Evolutionary conservation across 2,888 invertebrate species (phyloP), one percentile per base, ranked within the genome.

Genomic region (Ferdinandea cuprea): DNA sequence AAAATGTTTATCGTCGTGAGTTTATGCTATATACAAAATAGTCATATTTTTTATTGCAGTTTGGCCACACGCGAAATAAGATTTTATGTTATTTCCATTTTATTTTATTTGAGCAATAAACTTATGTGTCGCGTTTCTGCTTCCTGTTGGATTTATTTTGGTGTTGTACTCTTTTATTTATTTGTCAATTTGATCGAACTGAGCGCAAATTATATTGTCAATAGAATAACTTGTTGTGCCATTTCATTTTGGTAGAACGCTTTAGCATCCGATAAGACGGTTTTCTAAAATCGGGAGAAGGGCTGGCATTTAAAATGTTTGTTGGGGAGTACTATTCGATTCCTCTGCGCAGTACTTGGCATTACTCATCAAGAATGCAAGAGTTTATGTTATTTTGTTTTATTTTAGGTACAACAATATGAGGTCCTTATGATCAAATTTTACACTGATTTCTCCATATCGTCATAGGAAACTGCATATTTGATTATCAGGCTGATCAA

Each of bases 141-240:
- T n/a, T n/a, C n/a, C n/a, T n/a, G n/a, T 48, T 37, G 40, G 13
- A 48, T 44, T 56, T 32, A 56, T 68, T 37, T 15, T 17, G 8
- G 1, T 17, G 2, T 40, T 40, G 13, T 37, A 35, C n/a, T 37
- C n/a, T 37, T 1, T 40, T 21, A 17, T 50, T 50, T 37, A 50
- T 65, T 11, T 37, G 48, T 25, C 56, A 48, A 69, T 58, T 69
- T 50, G 40, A 52, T 52, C 19, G 35, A 74, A 69, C 63, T 63
- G 48, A 19, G 19, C 74, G 48, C 17, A 56, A 80, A 80, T 58
- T 68, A 54, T 61, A 66, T 35, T 66, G 59, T 61, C 48, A 56
- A 69, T 80, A 61, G 63, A 61, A 61, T 52, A 42, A 44, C 21
- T 21, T 46, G 11, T 11, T 44, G 44, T 21, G 9, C 11, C 21